Evolutionary conservation across 2,797 vertebrate genomes (phyloP).

Genomic region (Uromys caudimaculatus): DNA sequence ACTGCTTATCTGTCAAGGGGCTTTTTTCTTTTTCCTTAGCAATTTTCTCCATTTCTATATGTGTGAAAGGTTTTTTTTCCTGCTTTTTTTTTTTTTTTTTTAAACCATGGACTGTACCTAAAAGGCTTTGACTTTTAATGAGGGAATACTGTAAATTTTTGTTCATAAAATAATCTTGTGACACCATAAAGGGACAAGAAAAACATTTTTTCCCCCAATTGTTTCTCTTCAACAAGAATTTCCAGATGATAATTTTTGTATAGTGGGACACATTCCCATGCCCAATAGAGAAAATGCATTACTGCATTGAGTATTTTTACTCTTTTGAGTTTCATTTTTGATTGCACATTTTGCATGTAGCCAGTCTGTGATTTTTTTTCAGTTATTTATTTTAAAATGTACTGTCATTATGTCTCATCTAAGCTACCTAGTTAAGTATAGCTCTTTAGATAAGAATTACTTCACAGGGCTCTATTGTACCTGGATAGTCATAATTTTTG

Average conservation of each 20-base stretch:
- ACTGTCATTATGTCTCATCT: constrained; percentile 51
- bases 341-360: background rate
- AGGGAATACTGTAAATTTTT: constrained; percentile 48
- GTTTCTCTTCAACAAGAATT: constrained; percentile 63
- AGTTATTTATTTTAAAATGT: constrained; percentile 70
- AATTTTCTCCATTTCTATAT: constrained; percentile 69
- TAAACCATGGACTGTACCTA: constrained; percentile 30
- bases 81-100: constrained; percentile 39
- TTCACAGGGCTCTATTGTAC: constrained; percentile 55
- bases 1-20: constrained; percentile 71
- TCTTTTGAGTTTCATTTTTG: constrained; percentile 40
- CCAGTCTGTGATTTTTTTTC: constrained; percentile 12
- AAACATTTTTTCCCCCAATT: constrained; percentile 42
- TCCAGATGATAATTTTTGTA: constrained; percentile 46
- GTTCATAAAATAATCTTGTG: constrained; percentile 30
- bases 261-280: background rate
- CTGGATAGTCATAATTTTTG: constrained; percentile 72
- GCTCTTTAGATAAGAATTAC: constrained; percentile 69
- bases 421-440: constrained; percentile 22
- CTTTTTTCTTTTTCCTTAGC: constrained; percentile 71
- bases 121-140: constrained; percentile 62
- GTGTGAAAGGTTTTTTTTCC: constrained; percentile 64
- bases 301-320: constrained; percentile 16
- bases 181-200: constrained; percentile 15
- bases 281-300: constrained; percentile 46